Evolutionary conservation across 1,140 invertebrate genomes (phyloP).

Genomic region (Heliconius hewitsoni): DNA sequence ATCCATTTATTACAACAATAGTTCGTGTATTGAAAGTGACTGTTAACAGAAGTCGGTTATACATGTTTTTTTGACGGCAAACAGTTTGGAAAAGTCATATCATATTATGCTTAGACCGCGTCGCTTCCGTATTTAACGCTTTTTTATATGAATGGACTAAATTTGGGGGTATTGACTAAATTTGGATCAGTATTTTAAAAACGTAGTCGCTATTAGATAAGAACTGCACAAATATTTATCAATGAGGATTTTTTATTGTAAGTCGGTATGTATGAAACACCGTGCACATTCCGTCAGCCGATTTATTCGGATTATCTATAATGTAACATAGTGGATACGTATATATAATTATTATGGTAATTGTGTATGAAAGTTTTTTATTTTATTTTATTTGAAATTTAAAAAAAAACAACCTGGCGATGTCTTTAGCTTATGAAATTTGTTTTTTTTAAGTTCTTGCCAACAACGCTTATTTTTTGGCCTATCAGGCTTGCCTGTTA

Average conservation of each 20-base stretch:
- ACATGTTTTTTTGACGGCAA: neutral
- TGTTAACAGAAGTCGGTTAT: conserved; percentile 6
- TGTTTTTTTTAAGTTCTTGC: neutral
- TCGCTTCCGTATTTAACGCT: conserved; percentile 65
- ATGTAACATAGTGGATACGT: conserved; percentile 9
- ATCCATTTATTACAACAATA: neutral
- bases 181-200: conserved; percentile 63
- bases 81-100: conserved; percentile 58
- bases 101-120: conserved; percentile 60
- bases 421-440: neutral
- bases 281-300: conserved; percentile 14
- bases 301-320: conserved; percentile 5
- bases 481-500: neutral
- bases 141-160: conserved; percentile 35
- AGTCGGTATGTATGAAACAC: conserved; percentile 15
- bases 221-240: conserved; percentile 14
- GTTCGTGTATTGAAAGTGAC: conserved; percentile 5
- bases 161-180: conserved; percentile 8
- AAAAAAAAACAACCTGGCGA: neutral
- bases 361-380: conserved; percentile 46
- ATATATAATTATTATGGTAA: conserved; percentile 29
- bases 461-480: conserved; percentile 11
- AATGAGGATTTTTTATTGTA: conserved; percentile 7
- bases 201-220: conserved; percentile 24
- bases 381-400: conserved; percentile 53